Evolutionary conservation across 1,140 invertebrate species (phyloP).

Genomic region (Bombus soroeensis): DNA sequence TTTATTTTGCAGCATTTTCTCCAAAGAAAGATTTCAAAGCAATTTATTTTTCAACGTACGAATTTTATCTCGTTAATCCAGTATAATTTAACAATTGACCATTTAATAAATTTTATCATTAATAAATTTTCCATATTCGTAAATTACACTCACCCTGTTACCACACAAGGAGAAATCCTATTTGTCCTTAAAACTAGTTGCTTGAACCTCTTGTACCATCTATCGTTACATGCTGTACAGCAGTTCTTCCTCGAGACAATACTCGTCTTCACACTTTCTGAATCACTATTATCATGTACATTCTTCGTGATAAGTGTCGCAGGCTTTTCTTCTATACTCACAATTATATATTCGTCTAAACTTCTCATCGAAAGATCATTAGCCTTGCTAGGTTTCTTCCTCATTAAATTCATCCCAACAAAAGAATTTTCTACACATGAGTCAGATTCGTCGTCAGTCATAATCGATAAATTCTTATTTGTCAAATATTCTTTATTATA

Average conservation of each 20-base stretch:
- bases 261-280: constrained; percentile 25
- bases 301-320: constrained; percentile 3
- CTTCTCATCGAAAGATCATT: neutral
- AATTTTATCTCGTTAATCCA: too few species aligned
- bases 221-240: constrained; percentile 26
- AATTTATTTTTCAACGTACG: too few species aligned
- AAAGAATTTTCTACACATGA: constrained; percentile 5
- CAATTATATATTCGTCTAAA: constrained; percentile 25
- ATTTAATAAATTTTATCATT: neutral
- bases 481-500: constrained; percentile 1
- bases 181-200: constrained; percentile 67
- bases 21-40: too few species aligned
- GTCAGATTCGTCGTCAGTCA: constrained; percentile 60
- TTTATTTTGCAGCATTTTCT: too few species aligned
- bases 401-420: neutral
- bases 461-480: constrained; percentile 63
- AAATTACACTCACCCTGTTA: constrained; percentile 60
- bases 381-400: neutral
- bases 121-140: neutral
- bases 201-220: constrained; percentile 68
- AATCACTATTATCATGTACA: constrained; percentile 22
- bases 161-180: constrained; percentile 60
- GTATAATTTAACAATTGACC: too few species aligned
- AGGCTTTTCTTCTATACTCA: constrained; percentile 40
- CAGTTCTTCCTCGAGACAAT: constrained; percentile 30